Conservation (phyloP, 1,140 invertebrate genomes). For the Nymphalis io region DNA sequence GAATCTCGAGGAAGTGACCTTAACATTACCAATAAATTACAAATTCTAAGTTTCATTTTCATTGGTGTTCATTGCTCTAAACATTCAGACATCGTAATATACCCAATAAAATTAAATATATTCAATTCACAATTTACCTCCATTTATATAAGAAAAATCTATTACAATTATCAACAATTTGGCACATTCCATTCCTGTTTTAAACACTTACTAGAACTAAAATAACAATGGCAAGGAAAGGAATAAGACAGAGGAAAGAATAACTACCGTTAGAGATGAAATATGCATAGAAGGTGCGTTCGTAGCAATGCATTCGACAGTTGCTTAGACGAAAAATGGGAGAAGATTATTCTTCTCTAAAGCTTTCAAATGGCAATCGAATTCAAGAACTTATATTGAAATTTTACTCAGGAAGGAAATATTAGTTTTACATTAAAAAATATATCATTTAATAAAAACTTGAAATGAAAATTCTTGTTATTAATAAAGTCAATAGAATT, state of each 20-base stretch:
- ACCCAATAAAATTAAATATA: constrained; percentile 27
- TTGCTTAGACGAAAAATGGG: neutral
- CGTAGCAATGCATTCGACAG: constrained; percentile 14
- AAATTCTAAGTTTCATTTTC: constrained; percentile 28
- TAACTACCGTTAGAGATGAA: constrained; percentile 6
- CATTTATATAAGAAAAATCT: constrained; percentile 59
- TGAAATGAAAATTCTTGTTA: no score
- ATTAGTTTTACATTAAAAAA: no score
- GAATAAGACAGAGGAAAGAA: constrained; percentile 13
- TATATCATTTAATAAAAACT: no score
- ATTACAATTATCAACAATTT: constrained; percentile 70
- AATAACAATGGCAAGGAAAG: constrained; percentile 30
- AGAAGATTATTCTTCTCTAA: neutral
- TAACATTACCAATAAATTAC: constrained; percentile 29
- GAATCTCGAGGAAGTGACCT: constrained; percentile 11
- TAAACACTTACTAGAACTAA: constrained; percentile 36
- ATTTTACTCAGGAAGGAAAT: no score
- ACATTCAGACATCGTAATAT: constrained; percentile 29
- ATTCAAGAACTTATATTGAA: no score
- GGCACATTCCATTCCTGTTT: constrained; percentile 55
- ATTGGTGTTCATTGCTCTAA: constrained; percentile 35
- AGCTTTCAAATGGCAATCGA: neutral
- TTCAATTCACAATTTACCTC: constrained; percentile 32
- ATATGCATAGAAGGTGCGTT: constrained; percentile 10
- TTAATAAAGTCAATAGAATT: no score